These are phyloP conservation scores for Brachionus angularis DNA, from an alignment of 1,140 invertebrate genomes.

Conservation along the genomic window DNA sequence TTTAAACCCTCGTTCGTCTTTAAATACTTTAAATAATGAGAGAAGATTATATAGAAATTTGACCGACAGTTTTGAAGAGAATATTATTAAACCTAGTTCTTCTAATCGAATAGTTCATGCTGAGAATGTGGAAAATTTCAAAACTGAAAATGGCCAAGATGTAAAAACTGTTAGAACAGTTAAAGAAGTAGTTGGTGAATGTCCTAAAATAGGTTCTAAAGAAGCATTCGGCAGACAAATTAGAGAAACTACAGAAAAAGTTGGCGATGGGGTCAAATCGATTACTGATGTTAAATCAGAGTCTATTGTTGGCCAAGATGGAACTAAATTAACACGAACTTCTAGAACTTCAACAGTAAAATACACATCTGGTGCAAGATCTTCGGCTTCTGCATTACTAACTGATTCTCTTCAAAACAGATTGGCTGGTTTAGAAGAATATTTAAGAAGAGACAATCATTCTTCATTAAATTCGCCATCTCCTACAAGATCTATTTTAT, in stretches of 20 bases:
- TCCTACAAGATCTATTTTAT: too few relatives aligned
- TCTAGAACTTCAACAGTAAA: neutral
- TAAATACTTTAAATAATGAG: too few relatives aligned
- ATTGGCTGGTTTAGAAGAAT: too few relatives aligned
- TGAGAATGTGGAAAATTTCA: neutral
- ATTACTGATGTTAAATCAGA: slow-evolving; percentile 9
- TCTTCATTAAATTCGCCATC: too few relatives aligned
- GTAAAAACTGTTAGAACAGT: neutral
- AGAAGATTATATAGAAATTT: too few relatives aligned
- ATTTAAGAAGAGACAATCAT: too few relatives aligned
- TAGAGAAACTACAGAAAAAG: slow-evolving; percentile 21
- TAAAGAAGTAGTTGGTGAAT: neutral
- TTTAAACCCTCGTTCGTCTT: too few relatives aligned
- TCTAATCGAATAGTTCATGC: neutral
- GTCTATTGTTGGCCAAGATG: slow-evolving; percentile 14
- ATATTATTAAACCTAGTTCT: neutral
- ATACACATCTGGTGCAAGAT: slow-evolving; percentile 16
- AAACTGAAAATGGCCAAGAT: neutral
- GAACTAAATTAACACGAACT: neutral
- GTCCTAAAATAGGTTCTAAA: neutral
- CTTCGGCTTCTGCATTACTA: neutral
- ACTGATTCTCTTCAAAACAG: too few relatives aligned
- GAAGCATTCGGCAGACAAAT: slow-evolving; percentile 35
- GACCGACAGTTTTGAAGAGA: slow-evolving; percentile 27
- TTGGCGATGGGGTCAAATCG: neutral